These are phyloP conservation scores for Melanaphis sacchari DNA, from an alignment of 1,140 invertebrate species.

Conservation along the genomic window DNA sequence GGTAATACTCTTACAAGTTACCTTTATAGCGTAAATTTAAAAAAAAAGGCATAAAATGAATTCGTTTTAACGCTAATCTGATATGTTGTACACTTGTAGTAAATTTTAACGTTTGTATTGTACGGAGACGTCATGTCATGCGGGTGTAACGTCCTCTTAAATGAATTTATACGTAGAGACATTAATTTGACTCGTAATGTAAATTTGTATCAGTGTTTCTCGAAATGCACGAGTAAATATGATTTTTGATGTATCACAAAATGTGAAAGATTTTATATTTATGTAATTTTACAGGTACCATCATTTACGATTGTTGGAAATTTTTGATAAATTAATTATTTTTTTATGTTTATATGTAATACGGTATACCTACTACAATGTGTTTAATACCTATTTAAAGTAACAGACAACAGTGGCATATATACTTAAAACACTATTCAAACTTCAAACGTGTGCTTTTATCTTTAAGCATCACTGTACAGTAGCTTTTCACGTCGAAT, in stretches of 20 bases:
- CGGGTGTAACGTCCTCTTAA: background rate
- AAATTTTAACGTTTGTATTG: background rate
- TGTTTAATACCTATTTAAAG: too few species aligned
- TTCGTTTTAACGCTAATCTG: background rate
- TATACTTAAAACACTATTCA: too few species aligned
- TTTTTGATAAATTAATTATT: background rate
- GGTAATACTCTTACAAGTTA: background rate
- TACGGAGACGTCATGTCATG: background rate
- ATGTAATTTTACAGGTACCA: background rate
- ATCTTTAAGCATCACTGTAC: too few species aligned
- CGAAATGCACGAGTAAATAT: background rate
- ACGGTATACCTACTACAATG: too few species aligned
- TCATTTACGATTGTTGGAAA: background rate
- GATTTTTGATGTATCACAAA: background rate
- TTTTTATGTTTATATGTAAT: too few species aligned
- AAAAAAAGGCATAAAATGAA: background rate
- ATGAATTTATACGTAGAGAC: background rate
- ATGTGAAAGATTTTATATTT: background rate
- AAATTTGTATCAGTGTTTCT: background rate
- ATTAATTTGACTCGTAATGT: background rate
- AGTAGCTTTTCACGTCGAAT: too few species aligned
- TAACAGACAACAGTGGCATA: too few species aligned
- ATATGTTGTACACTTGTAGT: background rate
- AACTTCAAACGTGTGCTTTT: too few species aligned
- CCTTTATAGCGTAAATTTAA: too few species aligned